phyloP scores from a whole-genome alignment of 2,888 invertebrate genomes.

The Catocala sponsa region DNA sequence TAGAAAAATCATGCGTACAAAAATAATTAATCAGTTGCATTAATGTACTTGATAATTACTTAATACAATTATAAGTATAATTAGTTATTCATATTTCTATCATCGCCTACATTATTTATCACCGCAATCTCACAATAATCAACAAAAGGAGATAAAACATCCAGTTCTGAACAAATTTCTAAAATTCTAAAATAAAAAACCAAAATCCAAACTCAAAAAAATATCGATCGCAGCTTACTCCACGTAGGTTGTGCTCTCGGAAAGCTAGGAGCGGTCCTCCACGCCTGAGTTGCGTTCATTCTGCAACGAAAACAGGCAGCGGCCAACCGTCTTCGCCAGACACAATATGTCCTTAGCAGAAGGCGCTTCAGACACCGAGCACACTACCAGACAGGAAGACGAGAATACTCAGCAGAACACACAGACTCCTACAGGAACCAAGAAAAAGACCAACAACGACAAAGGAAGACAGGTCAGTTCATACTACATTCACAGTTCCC shows the following conservation, averaged over 20 bases:
- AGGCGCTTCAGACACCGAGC: conserved; percentile 80
- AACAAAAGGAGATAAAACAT: neutral
- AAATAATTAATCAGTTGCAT: too few species aligned
- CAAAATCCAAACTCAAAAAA: conserved; percentile 11
- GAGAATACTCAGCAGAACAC: conserved; percentile 40
- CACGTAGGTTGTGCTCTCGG: conserved; percentile 34
- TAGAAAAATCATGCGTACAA: too few species aligned
- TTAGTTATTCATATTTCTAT: too few species aligned
- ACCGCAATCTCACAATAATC: conserved; percentile 4
- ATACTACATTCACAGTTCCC: neutral
- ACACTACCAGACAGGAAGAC: conserved; percentile 54
- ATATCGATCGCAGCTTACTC: conserved; percentile 51
- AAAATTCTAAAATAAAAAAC: neutral
- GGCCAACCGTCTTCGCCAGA: conserved; percentile 67
- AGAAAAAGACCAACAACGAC: conserved; percentile 57
- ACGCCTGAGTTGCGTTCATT: conserved; percentile 73
- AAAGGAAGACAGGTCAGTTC: conserved; percentile 55
- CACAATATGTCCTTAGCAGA: conserved; percentile 84
- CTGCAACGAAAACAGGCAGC: conserved; percentile 69
- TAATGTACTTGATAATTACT: too few species aligned
- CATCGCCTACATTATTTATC: conserved; percentile 8
- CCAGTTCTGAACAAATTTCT: too few species aligned
- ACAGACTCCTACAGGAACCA: conserved; percentile 42
- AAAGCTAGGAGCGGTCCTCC: conserved; percentile 68
- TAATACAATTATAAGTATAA: too few species aligned